Evolutionary conservation across 2,797 vertebrate genomes (phyloP).

Genomic region (Cottoperca gobio): DNA sequence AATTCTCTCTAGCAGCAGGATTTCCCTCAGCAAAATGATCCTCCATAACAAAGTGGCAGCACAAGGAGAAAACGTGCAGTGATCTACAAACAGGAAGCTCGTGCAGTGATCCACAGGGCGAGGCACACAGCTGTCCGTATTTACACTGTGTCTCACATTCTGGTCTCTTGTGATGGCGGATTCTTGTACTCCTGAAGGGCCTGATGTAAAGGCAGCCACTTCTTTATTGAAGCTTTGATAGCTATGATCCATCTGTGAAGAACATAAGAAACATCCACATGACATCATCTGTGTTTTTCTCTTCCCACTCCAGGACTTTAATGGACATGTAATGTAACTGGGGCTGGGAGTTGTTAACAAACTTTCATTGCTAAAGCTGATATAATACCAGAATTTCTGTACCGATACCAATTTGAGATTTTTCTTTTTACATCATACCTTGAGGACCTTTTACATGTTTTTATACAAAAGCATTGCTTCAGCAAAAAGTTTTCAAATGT

Average conservation of each 20-base stretch:
- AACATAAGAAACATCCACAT: conserved; percentile 13
- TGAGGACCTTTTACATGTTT: too few species aligned
- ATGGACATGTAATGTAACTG: background rate
- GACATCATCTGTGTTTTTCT: background rate
- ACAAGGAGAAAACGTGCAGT: background rate
- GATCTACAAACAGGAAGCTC: background rate
- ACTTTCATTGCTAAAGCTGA: background rate
- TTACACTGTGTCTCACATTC: conserved; percentile 82
- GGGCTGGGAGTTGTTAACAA: background rate
- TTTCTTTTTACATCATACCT: background rate
- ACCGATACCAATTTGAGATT: background rate
- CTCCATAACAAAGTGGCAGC: background rate
- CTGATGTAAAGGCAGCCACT: conserved; percentile 91
- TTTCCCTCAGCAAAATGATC: background rate
- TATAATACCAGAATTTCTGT: background rate
- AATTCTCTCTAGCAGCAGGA: background rate
- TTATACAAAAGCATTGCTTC: too few species aligned
- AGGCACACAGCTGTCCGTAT: background rate
- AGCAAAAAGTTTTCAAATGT: too few species aligned
- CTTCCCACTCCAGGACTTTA: background rate
- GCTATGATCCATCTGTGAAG: conserved; percentile 89
- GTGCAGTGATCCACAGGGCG: background rate
- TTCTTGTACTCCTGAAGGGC: conserved; percentile 91
- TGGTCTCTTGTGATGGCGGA: conserved; percentile 88
- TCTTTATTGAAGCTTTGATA: conserved; percentile 89